Evolutionary conservation across 2,797 vertebrate genomes (phyloP), one percentile per base, ranked within the genome.

Genomic region (Phoebastria nigripes): DNA sequence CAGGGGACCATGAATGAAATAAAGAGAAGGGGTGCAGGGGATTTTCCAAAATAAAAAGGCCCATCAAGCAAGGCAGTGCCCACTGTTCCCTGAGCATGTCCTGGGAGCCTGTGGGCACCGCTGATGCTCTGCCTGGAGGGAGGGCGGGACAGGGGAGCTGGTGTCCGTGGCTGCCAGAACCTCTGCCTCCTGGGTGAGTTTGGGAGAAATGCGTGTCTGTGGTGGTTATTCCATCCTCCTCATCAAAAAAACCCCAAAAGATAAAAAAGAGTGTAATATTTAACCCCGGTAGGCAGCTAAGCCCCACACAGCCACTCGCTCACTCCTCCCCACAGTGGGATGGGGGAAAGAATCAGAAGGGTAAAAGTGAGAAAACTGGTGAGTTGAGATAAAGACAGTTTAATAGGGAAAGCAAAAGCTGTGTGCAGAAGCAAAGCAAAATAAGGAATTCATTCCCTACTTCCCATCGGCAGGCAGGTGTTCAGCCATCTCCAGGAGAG

Each of bases 31-130:
- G 5, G 2, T 47, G 7, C 3, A 66, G 82, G 21, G 24, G 13
- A 42, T 85, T 93, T 88, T 88, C 46, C 31, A 73, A 14, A 63
- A 56, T 26, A 67, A 55, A 92, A 72, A 69, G 16, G 2, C 0
- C 0, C 17, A 25, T 49, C 29, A 87, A 82, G 7, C 3, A 31
- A 65, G 35, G 21, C 33, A 90, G 5, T 22, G n/a, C 10, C 15
- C 1, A 0, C 37, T 77, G 6, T 26, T 63, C 14, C 42, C 20
- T 70, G 26, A 70, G 24, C 13, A 6, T 25, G 13, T 59, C 25
- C 20, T 55, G 35, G 44, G 15, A 69, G 9, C 11, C 16, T 2
- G 0, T 33, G 46, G 29, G 16, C 33, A 29, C 3, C 3, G 3
- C 22, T 65, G 25, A 12, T 83, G 8, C 22, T 90, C 15, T 47